Percentiles rank a stretch among this genome's conserved stretches.
These are phyloP conservation scores for Drosophila kepulauana DNA, from an alignment of 1,140 invertebrate genomes.

Conservation along the genomic window DNA sequence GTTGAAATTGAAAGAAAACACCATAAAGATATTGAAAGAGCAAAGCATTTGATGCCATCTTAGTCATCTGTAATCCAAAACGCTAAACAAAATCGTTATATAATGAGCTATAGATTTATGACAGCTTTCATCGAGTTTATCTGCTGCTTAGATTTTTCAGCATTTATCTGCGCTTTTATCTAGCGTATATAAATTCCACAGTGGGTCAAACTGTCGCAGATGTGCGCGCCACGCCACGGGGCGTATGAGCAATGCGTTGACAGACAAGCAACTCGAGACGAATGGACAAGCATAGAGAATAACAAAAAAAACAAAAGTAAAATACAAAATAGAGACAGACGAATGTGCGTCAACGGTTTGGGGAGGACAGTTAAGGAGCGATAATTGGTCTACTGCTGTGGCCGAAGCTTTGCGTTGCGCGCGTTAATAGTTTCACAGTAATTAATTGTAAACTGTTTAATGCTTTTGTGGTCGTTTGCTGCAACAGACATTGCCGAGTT, in stretches of 20 bases:
- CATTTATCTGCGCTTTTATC: conserved; percentile 6
- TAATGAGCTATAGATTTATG: conserved; percentile 15
- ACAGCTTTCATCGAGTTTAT: conserved; percentile 7
- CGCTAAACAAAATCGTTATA: conserved; percentile 4
- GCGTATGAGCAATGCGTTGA: conserved; percentile 73
- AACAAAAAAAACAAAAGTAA: conserved; percentile 12
- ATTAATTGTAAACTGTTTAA: conserved; percentile 77
- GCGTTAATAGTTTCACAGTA: conserved; percentile 62
- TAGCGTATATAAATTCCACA: conserved; percentile 32
- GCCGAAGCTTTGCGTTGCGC: conserved; percentile 2
- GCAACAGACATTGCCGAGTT: conserved; percentile 50
- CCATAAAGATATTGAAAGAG: conserved; percentile 2
- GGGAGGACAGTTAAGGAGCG: not conserved
- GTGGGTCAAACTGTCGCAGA: conserved; percentile 61
- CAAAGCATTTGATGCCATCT: not conserved
- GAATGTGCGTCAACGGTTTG: conserved; percentile 1
- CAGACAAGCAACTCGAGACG: conserved; percentile 36
- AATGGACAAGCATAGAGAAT: conserved; percentile 3
- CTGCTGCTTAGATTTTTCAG: conserved; percentile 10
- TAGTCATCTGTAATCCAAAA: not conserved
- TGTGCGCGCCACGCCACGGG: conserved; percentile 55
- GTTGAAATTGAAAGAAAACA: not conserved
- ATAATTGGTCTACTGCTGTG: conserved; percentile 24
- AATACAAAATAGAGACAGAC: conserved; percentile 7
- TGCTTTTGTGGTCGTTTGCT: conserved; percentile 42